Percentiles rank a stretch among this genome's conserved stretches.
phyloP scores from a whole-genome alignment of 2,888 invertebrate genomes.

The Eustalomyia histrio region DNA sequence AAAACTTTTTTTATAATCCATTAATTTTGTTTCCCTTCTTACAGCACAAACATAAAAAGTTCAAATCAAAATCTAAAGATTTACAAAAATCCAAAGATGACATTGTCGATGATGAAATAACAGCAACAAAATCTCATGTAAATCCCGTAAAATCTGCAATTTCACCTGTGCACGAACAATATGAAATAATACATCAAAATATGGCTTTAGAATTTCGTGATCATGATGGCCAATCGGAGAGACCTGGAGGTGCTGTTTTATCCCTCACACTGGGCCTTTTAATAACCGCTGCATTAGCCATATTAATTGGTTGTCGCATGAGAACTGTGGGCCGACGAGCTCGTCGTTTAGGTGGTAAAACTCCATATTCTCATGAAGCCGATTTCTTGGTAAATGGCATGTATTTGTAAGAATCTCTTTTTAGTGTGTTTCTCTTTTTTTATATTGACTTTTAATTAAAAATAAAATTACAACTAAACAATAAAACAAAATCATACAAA shows the following conservation, averaged over 20 bases:
- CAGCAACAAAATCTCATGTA: slow-evolving; percentile 29
- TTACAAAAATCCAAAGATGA: slow-evolving; percentile 68
- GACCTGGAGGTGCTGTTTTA: slow-evolving; percentile 89
- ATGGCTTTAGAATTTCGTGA: slow-evolving; percentile 80
- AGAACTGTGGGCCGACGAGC: slow-evolving; percentile 87
- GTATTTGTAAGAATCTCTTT: slow-evolving; percentile 84
- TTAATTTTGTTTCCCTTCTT: not conserved
- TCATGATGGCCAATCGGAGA: slow-evolving; percentile 84
- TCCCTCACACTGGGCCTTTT: slow-evolving; percentile 89
- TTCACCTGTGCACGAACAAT: slow-evolving; percentile 77
- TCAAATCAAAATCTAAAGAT: slow-evolving; percentile 68
- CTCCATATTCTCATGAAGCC: slow-evolving; percentile 93
- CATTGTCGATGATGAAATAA: slow-evolving; percentile 65
- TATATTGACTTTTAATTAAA: slow-evolving; percentile 58
- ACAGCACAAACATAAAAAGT: slow-evolving; percentile 75
- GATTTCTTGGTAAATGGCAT: slow-evolving; percentile 99
- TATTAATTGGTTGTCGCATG: slow-evolving; percentile 90
- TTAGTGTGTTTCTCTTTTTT: slow-evolving; percentile 43
- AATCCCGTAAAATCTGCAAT: slow-evolving; percentile 53
- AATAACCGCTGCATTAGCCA: slow-evolving; percentile 89
- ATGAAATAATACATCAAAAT: slow-evolving; percentile 77
- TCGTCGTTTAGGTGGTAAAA: slow-evolving; percentile 86
- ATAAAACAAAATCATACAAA: slow-evolving; percentile 34
- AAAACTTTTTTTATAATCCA: no score
- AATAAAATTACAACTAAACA: not conserved